Evolutionary conservation across 2,797 vertebrate genomes (phyloP).

Genomic region (Phataginus tetradactyla): DNA sequence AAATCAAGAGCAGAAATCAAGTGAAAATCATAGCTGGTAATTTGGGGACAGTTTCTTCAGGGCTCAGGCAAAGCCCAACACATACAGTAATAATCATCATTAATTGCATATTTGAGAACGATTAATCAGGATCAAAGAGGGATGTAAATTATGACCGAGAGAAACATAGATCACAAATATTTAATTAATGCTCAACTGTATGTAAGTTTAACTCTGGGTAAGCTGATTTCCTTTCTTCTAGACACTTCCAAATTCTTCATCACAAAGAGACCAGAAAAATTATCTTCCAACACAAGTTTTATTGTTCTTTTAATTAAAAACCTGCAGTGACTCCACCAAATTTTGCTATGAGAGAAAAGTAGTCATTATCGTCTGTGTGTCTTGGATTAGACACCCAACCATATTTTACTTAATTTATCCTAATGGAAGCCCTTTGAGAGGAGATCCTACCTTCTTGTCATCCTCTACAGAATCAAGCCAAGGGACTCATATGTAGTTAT

Average conservation of each 20-base stretch:
- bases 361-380: not conserved
- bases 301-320: not conserved
- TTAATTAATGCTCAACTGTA: not conserved
- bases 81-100: not conserved
- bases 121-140: not conserved
- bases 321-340: not conserved
- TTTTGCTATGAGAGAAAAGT: not conserved
- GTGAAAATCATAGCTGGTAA: not conserved
- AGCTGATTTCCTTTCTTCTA: not conserved
- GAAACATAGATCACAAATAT: not conserved
- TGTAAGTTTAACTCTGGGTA: not conserved
- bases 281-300: not conserved
- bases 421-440: not conserved
- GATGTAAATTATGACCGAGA: not conserved
- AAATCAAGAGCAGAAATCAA: constrained; percentile 9
- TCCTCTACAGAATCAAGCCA: not conserved
- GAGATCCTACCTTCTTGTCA: not conserved
- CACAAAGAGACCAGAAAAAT: not conserved
- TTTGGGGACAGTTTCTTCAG: not conserved
- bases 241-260: not conserved
- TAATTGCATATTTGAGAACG: not conserved
- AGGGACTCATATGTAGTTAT: not conserved
- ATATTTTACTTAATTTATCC: not conserved
- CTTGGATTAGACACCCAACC: not conserved
- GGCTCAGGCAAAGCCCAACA: not conserved